These are phyloP conservation scores for Ctenochaetus hawaiiensis DNA, from an alignment of 2,797 vertebrate species.

Conservation along the genomic window DNA sequence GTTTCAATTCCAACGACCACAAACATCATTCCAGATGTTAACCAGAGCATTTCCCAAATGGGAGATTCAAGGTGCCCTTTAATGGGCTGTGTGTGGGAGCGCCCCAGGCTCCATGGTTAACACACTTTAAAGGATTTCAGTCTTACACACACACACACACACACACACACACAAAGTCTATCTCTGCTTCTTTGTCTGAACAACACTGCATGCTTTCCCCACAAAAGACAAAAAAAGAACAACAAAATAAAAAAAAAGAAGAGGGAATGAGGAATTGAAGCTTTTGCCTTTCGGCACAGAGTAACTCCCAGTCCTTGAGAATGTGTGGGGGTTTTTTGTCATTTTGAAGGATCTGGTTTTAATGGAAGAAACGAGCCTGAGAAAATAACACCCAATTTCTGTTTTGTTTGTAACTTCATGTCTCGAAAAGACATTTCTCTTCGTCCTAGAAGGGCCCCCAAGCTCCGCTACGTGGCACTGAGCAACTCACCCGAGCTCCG, in stretches of 20 bases:
- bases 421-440: conserved; percentile 74
- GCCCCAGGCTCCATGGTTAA: conserved; percentile 68
- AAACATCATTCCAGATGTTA: conserved; percentile 73
- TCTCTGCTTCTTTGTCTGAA: conserved; percentile 68
- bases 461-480: conserved; percentile 54
- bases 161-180: conserved; percentile 56
- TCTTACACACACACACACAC: conserved; percentile 23
- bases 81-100: conserved; percentile 69
- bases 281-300: conserved; percentile 64
- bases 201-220: conserved; percentile 49
- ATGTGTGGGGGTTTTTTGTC: conserved; percentile 70
- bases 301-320: conserved; percentile 52
- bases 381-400: conserved; percentile 71
- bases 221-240: conserved; percentile 56
- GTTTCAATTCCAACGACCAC: conserved; percentile 58
- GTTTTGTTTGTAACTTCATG: conserved; percentile 63
- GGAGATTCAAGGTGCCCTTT: conserved; percentile 75
- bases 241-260: conserved; percentile 64
- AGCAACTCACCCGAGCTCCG: conserved; percentile 64
- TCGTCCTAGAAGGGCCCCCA: conserved; percentile 35
- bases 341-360: conserved; percentile 72
- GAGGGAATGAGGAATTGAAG: conserved; percentile 75
- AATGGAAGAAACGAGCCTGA: conserved; percentile 76
- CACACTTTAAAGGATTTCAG: conserved; percentile 69
- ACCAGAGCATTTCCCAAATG: conserved; percentile 64